These are phyloP conservation scores for Odontamblyopus rebecca DNA, from an alignment of 2,797 vertebrate species.

Conservation along the genomic window DNA sequence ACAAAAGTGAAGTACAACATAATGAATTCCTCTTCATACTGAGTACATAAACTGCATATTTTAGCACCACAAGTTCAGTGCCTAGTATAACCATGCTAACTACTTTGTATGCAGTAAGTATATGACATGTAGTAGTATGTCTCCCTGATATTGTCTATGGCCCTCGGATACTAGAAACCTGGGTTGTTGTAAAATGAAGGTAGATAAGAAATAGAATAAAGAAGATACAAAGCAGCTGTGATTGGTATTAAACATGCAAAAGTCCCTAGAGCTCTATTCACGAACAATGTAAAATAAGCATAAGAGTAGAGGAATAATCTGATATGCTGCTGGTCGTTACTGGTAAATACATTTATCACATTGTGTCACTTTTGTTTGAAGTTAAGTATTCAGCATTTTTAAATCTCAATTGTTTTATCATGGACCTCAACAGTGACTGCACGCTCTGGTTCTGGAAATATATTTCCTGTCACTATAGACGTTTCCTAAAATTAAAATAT, in stretches of 20 bases:
- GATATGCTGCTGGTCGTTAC: background rate
- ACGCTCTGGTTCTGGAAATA: no score
- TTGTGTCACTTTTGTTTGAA: background rate
- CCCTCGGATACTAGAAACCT: background rate
- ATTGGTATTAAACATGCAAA: background rate
- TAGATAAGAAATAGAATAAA: background rate
- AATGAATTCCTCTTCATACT: constrained; percentile 31
- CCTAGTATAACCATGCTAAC: background rate
- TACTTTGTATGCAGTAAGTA: constrained; percentile 7
- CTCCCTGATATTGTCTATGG: constrained; percentile 18
- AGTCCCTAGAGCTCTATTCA: background rate
- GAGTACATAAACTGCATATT: constrained; percentile 17
- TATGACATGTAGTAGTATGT: constrained; percentile 1
- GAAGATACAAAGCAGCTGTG: background rate
- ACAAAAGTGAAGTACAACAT: constrained; percentile 44
- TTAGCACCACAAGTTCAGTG: constrained; percentile 51
- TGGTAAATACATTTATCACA: background rate
- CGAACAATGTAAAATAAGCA: no score
- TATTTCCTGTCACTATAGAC: no score
- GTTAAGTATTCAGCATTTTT: background rate
- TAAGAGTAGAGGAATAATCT: background rate
- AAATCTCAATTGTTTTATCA: background rate
- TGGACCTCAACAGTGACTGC: no score
- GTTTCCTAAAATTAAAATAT: no score
- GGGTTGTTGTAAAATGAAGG: background rate